phyloP scores from a whole-genome alignment of 1,140 invertebrate species.

The Rhagoletis zephyria region DNA sequence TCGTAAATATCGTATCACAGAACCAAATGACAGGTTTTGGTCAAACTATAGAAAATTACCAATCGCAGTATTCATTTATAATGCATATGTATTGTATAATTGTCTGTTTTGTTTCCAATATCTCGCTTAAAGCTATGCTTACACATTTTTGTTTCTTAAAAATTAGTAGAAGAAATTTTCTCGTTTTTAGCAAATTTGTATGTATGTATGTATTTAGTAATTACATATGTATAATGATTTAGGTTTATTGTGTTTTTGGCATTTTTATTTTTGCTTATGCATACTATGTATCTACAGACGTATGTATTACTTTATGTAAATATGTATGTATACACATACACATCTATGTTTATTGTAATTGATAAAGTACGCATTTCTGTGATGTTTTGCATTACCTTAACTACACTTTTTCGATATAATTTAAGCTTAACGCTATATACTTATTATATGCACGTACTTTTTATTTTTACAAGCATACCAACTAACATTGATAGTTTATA shows the following conservation, averaged over 20 bases:
- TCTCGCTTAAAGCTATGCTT: slow-evolving; percentile 33
- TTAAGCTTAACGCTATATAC: not conserved
- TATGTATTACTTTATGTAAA: not conserved
- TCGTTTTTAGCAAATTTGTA: not conserved
- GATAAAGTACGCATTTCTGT: not conserved
- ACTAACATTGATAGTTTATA: not conserved
- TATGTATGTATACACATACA: not conserved
- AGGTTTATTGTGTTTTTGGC: too few relatives aligned
- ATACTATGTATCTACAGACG: not conserved
- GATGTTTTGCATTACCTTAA: not conserved
- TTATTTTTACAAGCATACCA: not conserved
- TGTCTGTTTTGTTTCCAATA: not conserved
- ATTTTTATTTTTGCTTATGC: not conserved
- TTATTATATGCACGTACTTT: not conserved
- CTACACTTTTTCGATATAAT: not conserved
- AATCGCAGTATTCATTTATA: slow-evolving; percentile 1
- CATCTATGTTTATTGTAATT: not conserved
- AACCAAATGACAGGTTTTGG: slow-evolving; percentile 40
- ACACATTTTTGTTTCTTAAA: not conserved
- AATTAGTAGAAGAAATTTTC: not conserved
- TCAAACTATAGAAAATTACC: slow-evolving; percentile 25
- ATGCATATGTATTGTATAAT: not conserved
- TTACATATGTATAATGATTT: not conserved
- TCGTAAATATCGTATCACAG: slow-evolving; percentile 36
- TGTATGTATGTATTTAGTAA: slow-evolving; percentile 17